Base-by-base conservation (phyloP, 2,797 vertebrate species). In the Linurgus olivaceus region DNA sequence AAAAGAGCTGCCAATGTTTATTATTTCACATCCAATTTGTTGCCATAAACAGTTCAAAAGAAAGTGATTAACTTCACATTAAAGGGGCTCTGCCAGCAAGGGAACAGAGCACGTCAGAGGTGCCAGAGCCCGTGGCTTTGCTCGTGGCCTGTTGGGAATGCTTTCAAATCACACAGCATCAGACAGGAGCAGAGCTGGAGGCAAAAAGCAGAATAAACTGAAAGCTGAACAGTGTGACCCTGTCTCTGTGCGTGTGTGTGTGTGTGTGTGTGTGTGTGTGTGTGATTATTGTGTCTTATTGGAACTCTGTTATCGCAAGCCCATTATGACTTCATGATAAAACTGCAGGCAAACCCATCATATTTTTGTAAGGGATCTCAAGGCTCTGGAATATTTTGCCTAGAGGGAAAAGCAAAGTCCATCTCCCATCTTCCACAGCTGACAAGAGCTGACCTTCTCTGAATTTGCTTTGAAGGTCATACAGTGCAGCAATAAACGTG, bases 331-430 rank as follows among this genome's bases (percentile, higher is more conserved):
- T 92, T 90, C 86, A 94, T 51, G 96, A 97, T 95, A 97, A 96
- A 96, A 90, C 62, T 25, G 19, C 84, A 82, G 91, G 84, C 93
- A 96, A 96, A 80, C 0, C 3, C 78, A 79, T 74, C 87, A 18
- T 87, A 50, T 90, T 94, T 95, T 95, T 93, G 80, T 95, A 93
- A 95, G 86, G 44, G 57, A 71, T 77, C 86, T 96, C 84, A 58
- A 24, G 66, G 47, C 50, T 78, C 67, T 6, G 79, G 58, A 72
- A 83, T 98, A 97, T 98, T 98, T 97, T 98, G 97, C 96, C 97
- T 97, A 81, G 62, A 89, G 62, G 31, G 25, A 51, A 80, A 63
- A 82, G 78, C 37, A 86, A 88, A 93, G 47, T 54, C 5, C 0
- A 35, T 90, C 86, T 90, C 33, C 61, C 40, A 61, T 50, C 85